These are phyloP conservation scores for Sclerodermus sp. DNA, from an alignment of 2,888 invertebrate species.

Conservation along the genomic window DNA sequence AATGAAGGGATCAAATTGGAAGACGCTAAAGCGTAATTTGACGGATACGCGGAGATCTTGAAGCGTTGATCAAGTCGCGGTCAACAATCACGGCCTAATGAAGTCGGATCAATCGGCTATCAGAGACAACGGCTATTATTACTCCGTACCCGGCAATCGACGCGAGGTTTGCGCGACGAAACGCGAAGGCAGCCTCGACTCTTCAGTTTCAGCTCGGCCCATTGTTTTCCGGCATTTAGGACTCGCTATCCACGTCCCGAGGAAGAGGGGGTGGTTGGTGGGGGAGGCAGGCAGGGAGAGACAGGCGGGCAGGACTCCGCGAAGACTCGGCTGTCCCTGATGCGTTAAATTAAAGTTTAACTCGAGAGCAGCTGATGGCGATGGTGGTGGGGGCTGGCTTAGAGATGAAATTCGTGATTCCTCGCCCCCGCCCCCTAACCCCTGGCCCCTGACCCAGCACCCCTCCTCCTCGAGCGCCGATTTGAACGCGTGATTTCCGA, in stretches of 20 bases:
- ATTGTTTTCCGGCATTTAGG: background rate
- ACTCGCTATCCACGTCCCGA: conserved; percentile 2
- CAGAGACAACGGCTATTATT: background rate
- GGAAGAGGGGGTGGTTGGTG: conserved; percentile 8
- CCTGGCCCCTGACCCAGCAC: too few species aligned
- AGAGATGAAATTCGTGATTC: conserved; percentile 36
- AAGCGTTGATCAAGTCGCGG: conserved; percentile 9
- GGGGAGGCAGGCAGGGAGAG: conserved; percentile 17
- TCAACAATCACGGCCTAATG: conserved; percentile 6
- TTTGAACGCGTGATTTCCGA: too few species aligned
- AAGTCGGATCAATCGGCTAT: conserved; percentile 21
- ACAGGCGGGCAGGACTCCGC: conserved; percentile 23
- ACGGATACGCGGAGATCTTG: too few species aligned
- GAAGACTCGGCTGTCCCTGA: conserved; percentile 39
- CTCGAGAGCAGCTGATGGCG: conserved; percentile 36
- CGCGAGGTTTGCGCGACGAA: too few species aligned
- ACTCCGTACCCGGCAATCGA: too few species aligned
- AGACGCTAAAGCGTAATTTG: too few species aligned
- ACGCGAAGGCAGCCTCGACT: too few species aligned
- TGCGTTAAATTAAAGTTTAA: conserved; percentile 57
- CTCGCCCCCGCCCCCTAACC: too few species aligned
- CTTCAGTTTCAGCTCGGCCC: background rate
- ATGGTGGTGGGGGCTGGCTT: conserved; percentile 24
- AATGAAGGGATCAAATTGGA: too few species aligned
- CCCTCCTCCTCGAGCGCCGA: too few species aligned